Evolutionary conservation across 1,140 invertebrate genomes (phyloP).

Genomic region (Papilio xuthus): DNA sequence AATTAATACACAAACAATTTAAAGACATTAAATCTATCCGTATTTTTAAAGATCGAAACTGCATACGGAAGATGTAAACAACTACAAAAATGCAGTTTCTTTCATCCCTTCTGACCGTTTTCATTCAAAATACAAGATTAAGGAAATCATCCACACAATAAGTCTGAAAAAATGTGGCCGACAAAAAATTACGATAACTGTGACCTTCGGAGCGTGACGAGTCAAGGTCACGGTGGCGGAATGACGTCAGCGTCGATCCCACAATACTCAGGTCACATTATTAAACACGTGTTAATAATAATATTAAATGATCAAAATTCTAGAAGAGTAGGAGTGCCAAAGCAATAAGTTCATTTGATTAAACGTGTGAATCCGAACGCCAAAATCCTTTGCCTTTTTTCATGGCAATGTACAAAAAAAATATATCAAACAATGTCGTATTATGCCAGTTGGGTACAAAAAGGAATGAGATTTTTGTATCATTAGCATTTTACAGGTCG

Average conservation of each 20-base stretch:
- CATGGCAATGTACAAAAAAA: not conserved
- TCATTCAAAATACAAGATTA: constrained; percentile 20
- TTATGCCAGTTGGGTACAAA: not conserved
- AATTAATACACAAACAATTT: not conserved
- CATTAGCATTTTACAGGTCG: not conserved
- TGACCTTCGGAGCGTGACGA: constrained; percentile 58
- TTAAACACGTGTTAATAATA: constrained; percentile 24
- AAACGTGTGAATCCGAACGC: not conserved
- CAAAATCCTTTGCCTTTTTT: not conserved
- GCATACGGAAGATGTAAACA: not conserved
- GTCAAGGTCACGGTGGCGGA: constrained; percentile 51
- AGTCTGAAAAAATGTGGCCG: constrained; percentile 10
- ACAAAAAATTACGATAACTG: constrained; percentile 41
- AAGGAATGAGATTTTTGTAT: not conserved
- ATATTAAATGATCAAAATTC: not conserved
- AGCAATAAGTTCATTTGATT: not conserved
- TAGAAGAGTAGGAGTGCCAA: not conserved
- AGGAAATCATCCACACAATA: constrained; percentile 28
- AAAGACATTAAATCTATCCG: not conserved
- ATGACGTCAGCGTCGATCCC: constrained; percentile 28
- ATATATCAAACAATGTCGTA: not conserved
- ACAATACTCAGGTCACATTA: constrained; percentile 27
- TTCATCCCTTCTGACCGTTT: not conserved
- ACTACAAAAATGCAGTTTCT: constrained; percentile 2
- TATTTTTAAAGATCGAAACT: not conserved